Base-by-base conservation (phyloP, 2,113 vertebrate genomes). In the Callaeas wilsoni region DNA sequence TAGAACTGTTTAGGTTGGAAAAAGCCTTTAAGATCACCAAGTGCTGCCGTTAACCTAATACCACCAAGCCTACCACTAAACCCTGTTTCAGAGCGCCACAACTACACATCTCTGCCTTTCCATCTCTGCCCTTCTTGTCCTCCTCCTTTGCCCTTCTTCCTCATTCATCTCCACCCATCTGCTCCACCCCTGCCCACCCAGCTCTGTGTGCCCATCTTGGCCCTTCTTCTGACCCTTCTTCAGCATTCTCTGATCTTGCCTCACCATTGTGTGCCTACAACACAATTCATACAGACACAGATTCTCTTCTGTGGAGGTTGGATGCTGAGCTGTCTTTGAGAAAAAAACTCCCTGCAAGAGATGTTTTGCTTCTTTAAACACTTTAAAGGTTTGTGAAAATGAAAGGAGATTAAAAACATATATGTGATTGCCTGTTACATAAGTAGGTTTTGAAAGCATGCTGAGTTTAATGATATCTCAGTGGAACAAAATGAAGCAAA, bases 351-450 rank as follows among this genome's bases (percentile, higher is more conserved):
- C 46, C 50, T 25, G 55, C 14, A 50, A 60, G 83, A 92, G 59
- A 67, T 57, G 26, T 27, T 88, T 86, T 49, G 23, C 63, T 83
- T 33, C 68, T 90, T 80, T 37, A 87, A 68, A 87, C 11, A 22
- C 56, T 87, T 93, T 37, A 77, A 86, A 89, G 64, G 76, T 63
- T 86, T 85, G 57, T 77, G 35, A 65, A 84, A 81, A 81, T 50
- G 50, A 94, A 93, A 80, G 75, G 89, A 90, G 49, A 96, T 88
- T 84, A 94, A 93, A 93, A 81, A 62, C 73, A 94, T 60, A 15
- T 79, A 92, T 86, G 87, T 35, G 37, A 69, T 53, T 80, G 71
- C 49, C 55, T 2, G 2, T 90, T 93, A 77, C 18, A 4, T 53
- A 96, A 96, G 84, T 21, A 30, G 44, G 23, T 56, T 80, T 23